phyloP scores from a whole-genome alignment of 2,797 vertebrate genomes.

The Crypturellus tataupa region DNA sequence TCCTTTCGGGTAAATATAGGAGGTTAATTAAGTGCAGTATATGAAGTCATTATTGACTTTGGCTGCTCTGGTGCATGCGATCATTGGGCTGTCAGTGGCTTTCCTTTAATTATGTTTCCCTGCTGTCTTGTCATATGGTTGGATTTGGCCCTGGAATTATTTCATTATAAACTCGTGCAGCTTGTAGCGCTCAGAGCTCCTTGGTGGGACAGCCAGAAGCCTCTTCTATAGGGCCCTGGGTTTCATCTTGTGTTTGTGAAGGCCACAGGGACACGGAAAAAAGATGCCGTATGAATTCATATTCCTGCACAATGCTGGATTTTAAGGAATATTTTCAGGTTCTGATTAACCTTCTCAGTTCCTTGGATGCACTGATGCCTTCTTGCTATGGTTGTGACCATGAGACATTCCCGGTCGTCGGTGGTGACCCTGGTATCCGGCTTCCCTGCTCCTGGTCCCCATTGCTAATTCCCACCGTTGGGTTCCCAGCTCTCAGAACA shows the following conservation, averaged over 20 bases:
- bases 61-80: background rate
- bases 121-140: constrained; percentile 37
- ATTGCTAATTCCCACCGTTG: background rate
- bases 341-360: background rate
- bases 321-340: background rate
- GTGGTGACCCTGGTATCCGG: background rate
- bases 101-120: constrained; percentile 30
- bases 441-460: background rate
- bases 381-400: background rate
- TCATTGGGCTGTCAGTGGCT: constrained; percentile 7
- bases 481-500: background rate
- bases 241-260: background rate
- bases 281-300: background rate
- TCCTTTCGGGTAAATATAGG: background rate
- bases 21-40: constrained; percentile 13
- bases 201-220: background rate
- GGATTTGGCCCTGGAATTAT: background rate
- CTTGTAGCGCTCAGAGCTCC: background rate
- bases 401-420: background rate
- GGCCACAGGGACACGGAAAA: background rate
- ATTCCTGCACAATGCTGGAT: background rate
- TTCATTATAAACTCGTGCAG: background rate
- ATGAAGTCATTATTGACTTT: constrained; percentile 38
- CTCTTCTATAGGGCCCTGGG: background rate
- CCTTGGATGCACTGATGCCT: background rate